These are phyloP conservation scores for fruit fly (Drosophila melanogaster) DNA, from an alignment of 1,140 invertebrate species.

Conservation along the genomic window DNA sequence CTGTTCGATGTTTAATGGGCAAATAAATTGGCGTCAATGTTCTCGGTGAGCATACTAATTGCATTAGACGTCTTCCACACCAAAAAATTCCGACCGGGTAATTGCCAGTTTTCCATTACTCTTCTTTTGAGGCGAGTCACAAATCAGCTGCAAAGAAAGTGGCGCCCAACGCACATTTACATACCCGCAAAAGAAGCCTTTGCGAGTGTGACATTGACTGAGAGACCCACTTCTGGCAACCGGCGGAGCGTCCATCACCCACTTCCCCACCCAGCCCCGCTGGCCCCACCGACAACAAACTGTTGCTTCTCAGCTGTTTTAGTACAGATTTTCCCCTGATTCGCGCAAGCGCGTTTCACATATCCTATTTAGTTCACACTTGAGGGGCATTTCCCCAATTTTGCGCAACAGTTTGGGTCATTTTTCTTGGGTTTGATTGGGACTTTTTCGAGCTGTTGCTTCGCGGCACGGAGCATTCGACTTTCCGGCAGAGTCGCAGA, in stretches of 20 bases:
- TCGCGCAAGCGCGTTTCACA: slow-evolving; percentile 36
- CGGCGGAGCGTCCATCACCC: slow-evolving; percentile 45
- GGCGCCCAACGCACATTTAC: slow-evolving; percentile 13
- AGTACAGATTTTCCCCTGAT: slow-evolving; percentile 21
- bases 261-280: slow-evolving; percentile 1
- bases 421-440: slow-evolving; percentile 56
- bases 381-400: slow-evolving; percentile 32
- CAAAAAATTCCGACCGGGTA: slow-evolving; percentile 23
- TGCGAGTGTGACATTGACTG: slow-evolving; percentile 72
- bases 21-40: slow-evolving; percentile 73
- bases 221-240: slow-evolving; percentile 74
- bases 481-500: slow-evolving; percentile 44
- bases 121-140: slow-evolving; percentile 30
- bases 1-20: slow-evolving; percentile 64
- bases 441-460: slow-evolving; percentile 76
- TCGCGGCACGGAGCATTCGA: slow-evolving; percentile 50
- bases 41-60: slow-evolving; percentile 74
- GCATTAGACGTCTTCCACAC: slow-evolving; percentile 19
- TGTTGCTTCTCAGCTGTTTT: slow-evolving; percentile 80
- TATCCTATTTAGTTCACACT: slow-evolving; percentile 53
- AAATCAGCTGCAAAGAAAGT: slow-evolving; percentile 64
- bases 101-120: slow-evolving; percentile 26
- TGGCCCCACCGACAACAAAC: slow-evolving; percentile 57
- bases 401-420: slow-evolving; percentile 78
- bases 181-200: slow-evolving; percentile 11